phyloP scores from a whole-genome alignment of 1,140 invertebrate genomes.

The Melitaea cinxia region DNA sequence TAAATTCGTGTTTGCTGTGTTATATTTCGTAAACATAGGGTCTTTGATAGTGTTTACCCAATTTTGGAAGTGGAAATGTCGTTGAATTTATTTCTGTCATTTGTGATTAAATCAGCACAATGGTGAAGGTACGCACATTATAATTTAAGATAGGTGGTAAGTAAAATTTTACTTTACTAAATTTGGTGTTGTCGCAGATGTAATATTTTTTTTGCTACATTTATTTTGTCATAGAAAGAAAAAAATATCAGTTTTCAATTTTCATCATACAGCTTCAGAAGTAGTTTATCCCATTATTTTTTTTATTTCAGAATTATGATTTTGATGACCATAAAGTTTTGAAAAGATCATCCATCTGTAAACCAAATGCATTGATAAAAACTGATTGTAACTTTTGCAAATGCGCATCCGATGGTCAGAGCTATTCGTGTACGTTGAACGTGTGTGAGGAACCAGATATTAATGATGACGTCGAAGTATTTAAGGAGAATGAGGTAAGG shows the following conservation, averaged over 20 bases:
- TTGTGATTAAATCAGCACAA: slow-evolving; percentile 25
- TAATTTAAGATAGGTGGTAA: slow-evolving; percentile 5
- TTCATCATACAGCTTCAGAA: too few species aligned
- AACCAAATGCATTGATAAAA: slow-evolving; percentile 56
- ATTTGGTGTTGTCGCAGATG: background rate
- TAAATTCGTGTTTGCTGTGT: too few species aligned
- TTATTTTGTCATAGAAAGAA: too few species aligned
- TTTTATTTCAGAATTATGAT: too few species aligned
- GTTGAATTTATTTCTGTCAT: background rate
- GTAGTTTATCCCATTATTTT: too few species aligned
- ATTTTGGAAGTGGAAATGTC: background rate
- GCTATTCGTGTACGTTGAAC: slow-evolving; percentile 60
- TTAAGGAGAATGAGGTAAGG: slow-evolving; percentile 60
- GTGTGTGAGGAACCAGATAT: slow-evolving; percentile 60
- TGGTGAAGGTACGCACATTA: slow-evolving; percentile 17
- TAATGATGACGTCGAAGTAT: slow-evolving; percentile 66
- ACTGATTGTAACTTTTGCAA: slow-evolving; percentile 68
- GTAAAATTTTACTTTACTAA: slow-evolving; percentile 12
- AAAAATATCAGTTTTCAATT: too few species aligned
- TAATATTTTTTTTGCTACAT: too few species aligned
- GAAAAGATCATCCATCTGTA: slow-evolving; percentile 48
- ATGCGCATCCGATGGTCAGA: slow-evolving; percentile 57
- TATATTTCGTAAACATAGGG: too few species aligned
- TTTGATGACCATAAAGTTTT: slow-evolving; percentile 20
- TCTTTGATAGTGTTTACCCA: background rate